Evolutionary conservation across 1,140 invertebrate genomes (phyloP).

Genomic region (Stegodyphus mimosarum): DNA sequence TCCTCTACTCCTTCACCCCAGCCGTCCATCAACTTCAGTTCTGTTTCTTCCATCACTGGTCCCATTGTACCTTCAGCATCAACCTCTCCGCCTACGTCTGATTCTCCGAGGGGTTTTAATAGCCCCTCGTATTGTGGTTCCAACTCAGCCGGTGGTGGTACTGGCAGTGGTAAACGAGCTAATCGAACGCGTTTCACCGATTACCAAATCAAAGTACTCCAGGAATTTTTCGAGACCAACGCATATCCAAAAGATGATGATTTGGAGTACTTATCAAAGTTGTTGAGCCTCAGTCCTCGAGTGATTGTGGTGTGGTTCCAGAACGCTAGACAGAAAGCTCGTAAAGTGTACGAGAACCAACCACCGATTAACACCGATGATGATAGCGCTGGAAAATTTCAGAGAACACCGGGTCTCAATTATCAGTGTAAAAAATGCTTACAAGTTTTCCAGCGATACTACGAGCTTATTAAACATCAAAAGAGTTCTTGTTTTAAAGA

Average conservation of each 20-base stretch:
- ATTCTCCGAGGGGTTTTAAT: slow-evolving; percentile 57
- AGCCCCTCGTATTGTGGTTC: slow-evolving; percentile 48
- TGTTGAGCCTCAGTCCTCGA: slow-evolving; percentile 90
- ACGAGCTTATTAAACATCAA: slow-evolving; percentile 98
- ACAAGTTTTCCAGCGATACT: slow-evolving; percentile 97
- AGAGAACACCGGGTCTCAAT: slow-evolving; percentile 93
- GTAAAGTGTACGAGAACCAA: slow-evolving; percentile 97
- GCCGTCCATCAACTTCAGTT: slow-evolving; percentile 56
- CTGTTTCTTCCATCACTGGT: slow-evolving; percentile 41
- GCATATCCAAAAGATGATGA: slow-evolving; percentile 99
- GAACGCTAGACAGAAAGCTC: slow-evolving; percentile 95
- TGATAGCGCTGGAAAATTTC: slow-evolving; percentile 75
- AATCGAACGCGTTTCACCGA: slow-evolving; percentile 99
- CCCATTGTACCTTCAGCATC: slow-evolving; percentile 44
- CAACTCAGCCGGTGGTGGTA: slow-evolving; percentile 14
- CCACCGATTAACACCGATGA: slow-evolving; percentile 72
- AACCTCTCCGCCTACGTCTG: slow-evolving; percentile 54
- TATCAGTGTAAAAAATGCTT: slow-evolving; percentile 99
- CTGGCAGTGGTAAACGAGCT: slow-evolving; percentile 79
- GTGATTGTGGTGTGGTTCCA: slow-evolving; percentile 99
- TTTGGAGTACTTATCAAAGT: slow-evolving; percentile 96
- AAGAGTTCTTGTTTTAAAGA: slow-evolving; percentile 96
- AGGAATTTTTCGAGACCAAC: slow-evolving; percentile 99
- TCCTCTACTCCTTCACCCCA: slow-evolving; percentile 48
- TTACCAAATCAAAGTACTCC: slow-evolving; percentile 97